Evolutionary conservation across 2,888 invertebrate genomes (phyloP).

Genomic region (Conops quadrifasciatus): DNA sequence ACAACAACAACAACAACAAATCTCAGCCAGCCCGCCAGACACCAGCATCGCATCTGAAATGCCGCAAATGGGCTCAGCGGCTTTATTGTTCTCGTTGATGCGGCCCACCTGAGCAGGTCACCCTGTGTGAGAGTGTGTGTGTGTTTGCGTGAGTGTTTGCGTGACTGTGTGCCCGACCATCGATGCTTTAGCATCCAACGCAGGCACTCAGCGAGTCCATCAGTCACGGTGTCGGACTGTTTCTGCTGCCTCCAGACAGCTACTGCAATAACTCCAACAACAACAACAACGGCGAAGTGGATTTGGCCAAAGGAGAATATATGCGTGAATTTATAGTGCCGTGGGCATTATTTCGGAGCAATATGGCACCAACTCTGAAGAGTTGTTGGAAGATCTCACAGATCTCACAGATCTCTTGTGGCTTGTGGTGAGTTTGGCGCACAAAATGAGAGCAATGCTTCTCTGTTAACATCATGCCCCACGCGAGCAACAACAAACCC

Average conservation of each 20-base stretch:
- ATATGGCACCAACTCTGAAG: no score
- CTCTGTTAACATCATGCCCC: background rate
- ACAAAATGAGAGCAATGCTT: background rate
- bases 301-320: no score
- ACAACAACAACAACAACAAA: slow-evolving; percentile 9
- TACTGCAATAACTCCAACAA: background rate
- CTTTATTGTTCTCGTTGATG: slow-evolving; percentile 8
- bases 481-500: background rate
- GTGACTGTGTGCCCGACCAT: background rate
- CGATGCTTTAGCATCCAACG: background rate
- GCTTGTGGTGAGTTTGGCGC: slow-evolving; percentile 17
- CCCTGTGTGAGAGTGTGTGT: no score
- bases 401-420: background rate
- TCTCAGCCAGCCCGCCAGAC: background rate
- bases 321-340: background rate
- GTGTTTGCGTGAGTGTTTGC: no score
- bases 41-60: background rate
- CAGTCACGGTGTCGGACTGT: background rate
- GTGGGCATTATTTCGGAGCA: background rate
- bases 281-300: no score
- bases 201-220: background rate
- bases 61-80: slow-evolving; percentile 19
- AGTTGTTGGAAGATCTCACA: no score
- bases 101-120: slow-evolving; percentile 3
- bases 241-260: slow-evolving; percentile 6